These are phyloP conservation scores for Hymenochirus boettgeri DNA, from an alignment of 2,113 vertebrate species.

Conservation along the genomic window DNA sequence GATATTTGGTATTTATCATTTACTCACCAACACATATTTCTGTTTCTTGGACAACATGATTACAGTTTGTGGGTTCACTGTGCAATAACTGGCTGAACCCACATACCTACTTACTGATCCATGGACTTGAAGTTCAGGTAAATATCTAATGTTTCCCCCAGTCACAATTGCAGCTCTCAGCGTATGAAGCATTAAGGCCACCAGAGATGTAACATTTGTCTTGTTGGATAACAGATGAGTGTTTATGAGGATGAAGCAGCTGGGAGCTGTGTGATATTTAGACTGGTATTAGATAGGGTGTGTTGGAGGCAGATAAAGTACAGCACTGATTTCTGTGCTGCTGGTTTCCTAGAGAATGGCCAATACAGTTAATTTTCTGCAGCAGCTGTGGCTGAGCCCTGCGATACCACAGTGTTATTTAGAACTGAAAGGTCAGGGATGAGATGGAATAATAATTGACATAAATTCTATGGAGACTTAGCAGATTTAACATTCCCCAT, in stretches of 20 bases:
- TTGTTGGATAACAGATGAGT: constrained; percentile 60
- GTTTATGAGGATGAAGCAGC: constrained; percentile 68
- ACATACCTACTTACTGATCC: not conserved
- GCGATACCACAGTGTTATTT: constrained; percentile 63
- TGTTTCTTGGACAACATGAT: not conserved
- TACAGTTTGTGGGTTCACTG: not conserved
- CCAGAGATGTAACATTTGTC: constrained; percentile 66
- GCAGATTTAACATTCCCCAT: constrained; percentile 25
- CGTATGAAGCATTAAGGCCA: constrained; percentile 17
- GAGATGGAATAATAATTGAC: constrained; percentile 74
- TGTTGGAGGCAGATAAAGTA: constrained; percentile 57
- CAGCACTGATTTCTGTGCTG: constrained; percentile 48
- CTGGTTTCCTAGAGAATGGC: constrained; percentile 54
- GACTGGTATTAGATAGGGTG: constrained; percentile 65
- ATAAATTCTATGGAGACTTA: constrained; percentile 59
- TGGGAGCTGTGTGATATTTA: constrained; percentile 74
- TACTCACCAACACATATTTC: not conserved
- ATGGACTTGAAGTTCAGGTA: not conserved
- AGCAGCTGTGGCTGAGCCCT: constrained; percentile 53
- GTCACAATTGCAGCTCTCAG: not conserved
- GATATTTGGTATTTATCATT: no score
- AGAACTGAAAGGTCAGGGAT: constrained; percentile 66
- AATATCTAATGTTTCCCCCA: constrained; percentile 3
- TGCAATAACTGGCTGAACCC: not conserved
- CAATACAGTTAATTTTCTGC: constrained; percentile 62